Conservation (phyloP, 1,140 invertebrate genomes). For the Dolichoris vasculosae region DNA sequence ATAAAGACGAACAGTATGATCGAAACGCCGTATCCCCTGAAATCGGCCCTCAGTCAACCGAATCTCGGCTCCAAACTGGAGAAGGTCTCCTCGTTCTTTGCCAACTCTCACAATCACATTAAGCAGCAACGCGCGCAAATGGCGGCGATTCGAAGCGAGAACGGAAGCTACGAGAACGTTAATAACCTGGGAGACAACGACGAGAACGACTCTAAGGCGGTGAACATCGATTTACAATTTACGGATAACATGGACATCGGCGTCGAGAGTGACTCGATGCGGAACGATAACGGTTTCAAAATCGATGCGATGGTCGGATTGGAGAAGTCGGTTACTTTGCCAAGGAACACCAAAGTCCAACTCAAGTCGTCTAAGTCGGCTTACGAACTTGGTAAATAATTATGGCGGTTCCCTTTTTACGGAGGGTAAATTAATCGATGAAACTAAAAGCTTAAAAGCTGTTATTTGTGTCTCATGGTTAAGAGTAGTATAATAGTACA, state of each 20-base stretch:
- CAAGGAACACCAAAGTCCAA: constrained; percentile 67
- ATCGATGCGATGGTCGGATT: constrained; percentile 58
- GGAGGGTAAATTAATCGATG: too few relatives aligned
- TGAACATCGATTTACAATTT: constrained; percentile 72
- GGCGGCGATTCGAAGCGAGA: constrained; percentile 63
- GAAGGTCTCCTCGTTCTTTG: constrained; percentile 78
- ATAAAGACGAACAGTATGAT: constrained; percentile 59
- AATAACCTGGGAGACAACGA: constrained; percentile 59
- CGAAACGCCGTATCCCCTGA: constrained; percentile 68
- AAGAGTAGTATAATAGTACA: too few relatives aligned
- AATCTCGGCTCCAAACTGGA: constrained; percentile 70
- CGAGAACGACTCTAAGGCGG: constrained; percentile 70
- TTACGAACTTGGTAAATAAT: constrained; percentile 70
- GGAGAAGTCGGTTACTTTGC: constrained; percentile 69
- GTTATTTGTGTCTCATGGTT: too few relatives aligned
- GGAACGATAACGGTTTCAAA: constrained; percentile 61
- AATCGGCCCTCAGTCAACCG: constrained; percentile 73
- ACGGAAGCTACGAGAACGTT: constrained; percentile 53
- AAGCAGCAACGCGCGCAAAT: constrained; percentile 73
- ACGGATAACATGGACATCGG: constrained; percentile 60
- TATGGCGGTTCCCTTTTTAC: too few relatives aligned
- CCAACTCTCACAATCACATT: constrained; percentile 80
- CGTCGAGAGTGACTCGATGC: constrained; percentile 42
- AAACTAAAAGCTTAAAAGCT: too few relatives aligned
- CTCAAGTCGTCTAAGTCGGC: constrained; percentile 74